Base-by-base conservation (phyloP, 2,113 vertebrate species). In the Planiliza haematocheilus region DNA sequence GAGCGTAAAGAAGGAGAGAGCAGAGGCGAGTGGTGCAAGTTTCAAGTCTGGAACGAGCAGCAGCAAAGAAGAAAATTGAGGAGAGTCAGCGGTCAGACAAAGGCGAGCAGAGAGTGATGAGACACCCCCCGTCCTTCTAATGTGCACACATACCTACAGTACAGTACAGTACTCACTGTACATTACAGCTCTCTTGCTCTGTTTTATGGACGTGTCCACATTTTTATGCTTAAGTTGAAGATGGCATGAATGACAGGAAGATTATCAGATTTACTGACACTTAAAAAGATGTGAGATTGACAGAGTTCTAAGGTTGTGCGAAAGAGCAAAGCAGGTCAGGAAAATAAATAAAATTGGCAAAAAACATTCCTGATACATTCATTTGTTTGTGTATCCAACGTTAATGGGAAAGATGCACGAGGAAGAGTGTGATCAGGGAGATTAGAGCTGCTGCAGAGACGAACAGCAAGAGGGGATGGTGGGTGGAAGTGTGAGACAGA, bases 401-500 rank as follows among this genome's bases (percentile, higher is more conserved):
- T 16, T 63, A 37, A 65, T 48, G 1, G 9, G 10, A 61, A 69
- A 53, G 49, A 64, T 46, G 38, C 51, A 68, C 30, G 16, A 36
- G 18, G 14, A 34, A 20, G 34, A 50, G 55, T 55, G 73, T 77
- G 20, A 18, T 67, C 38, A 39, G 18, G 48, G 58, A 75, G 70
- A 88, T 61, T 36, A 48, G 48, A 64, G 63, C 51, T 59, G 64
- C 57, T 30, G 58, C 55, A 51, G 65, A 82, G 70, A 67, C 57
- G 42, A 58, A 70, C 37, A 21, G 43, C 3, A 9, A 60, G 51
- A 62, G 30, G 70, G 52, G 36, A 55, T 71, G 60, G 86, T 87
- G 86, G 89, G 88, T 67, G 86, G 77, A 81, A 42, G 88, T 86
- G 82, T 79, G 88, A 89, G 83, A 87, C 86, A 52, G 83, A 83